phyloP scores from a whole-genome alignment of 2,888 invertebrate species.

The Rhingia campestris region DNA sequence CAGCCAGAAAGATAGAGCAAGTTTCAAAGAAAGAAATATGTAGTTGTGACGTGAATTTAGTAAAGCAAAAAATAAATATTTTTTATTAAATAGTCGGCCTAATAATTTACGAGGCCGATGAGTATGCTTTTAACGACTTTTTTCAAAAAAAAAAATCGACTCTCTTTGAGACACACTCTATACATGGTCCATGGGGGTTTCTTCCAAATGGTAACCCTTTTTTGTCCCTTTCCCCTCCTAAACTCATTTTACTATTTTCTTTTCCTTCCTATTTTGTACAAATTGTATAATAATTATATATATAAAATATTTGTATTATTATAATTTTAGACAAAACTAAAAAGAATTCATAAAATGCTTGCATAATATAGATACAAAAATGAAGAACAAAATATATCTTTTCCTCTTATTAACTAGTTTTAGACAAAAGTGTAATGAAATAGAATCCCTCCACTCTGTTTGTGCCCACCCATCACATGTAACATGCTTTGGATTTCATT shows the following conservation, averaged over 20 bases:
- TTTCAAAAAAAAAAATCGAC: conserved; percentile 1
- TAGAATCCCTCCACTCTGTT: conserved; percentile 63
- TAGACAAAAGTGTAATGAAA: conserved; percentile 58
- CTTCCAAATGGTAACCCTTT: conserved; percentile 20
- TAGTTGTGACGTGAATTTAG: not conserved
- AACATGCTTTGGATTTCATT: conserved; percentile 15
- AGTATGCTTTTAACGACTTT: conserved; percentile 10
- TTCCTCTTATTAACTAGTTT: conserved; percentile 70
- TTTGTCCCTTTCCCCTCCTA: conserved; percentile 3
- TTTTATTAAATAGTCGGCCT: too few species aligned
- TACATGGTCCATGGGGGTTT: not conserved
- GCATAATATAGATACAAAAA: conserved; percentile 47
- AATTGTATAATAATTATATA: conserved; percentile 81
- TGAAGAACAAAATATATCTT: conserved; percentile 53
- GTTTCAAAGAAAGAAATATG: not conserved
- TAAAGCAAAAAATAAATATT: too few species aligned
- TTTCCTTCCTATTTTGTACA: conserved; percentile 80
- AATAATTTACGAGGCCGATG: too few species aligned
- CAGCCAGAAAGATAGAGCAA: not conserved
- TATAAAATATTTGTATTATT: conserved; percentile 66
- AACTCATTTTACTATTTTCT: conserved; percentile 29
- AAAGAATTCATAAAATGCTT: conserved; percentile 44
- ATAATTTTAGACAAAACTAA: conserved; percentile 44
- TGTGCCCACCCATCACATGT: conserved; percentile 42
- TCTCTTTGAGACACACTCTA: not conserved